phyloP scores from a whole-genome alignment of 53 echinoderm and acorn worm genomes.

The Arbacia lixula region DNA sequence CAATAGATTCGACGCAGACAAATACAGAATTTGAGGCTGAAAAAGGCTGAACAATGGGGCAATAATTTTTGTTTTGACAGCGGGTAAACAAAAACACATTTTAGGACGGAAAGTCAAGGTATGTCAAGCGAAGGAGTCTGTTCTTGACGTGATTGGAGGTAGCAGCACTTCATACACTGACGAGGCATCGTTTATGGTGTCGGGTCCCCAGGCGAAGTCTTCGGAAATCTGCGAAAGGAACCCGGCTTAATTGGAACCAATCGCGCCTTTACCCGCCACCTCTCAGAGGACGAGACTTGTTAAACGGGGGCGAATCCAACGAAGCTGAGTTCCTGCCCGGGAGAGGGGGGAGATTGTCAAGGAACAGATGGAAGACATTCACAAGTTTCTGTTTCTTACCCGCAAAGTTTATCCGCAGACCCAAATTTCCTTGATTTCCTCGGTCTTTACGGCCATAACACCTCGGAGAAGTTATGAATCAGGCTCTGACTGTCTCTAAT shows the following conservation, averaged over 20 bases:
- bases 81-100: too few relatives aligned
- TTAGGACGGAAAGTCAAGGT: too few relatives aligned
- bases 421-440: slow-evolving; percentile 29
- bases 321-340: background rate
- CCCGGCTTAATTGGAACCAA: slow-evolving; percentile 31
- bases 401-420: slow-evolving; percentile 39
- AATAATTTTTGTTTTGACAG: too few relatives aligned
- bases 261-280: slow-evolving; percentile 17
- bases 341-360: background rate
- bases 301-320: slow-evolving; percentile 8
- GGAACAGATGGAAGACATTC: slow-evolving; percentile 23
- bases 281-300: slow-evolving; percentile 18
- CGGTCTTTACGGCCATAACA: background rate
- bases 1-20: too few relatives aligned
- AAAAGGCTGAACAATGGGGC: too few relatives aligned
- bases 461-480: background rate
- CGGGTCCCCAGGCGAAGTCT: too few relatives aligned
- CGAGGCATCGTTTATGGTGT: too few relatives aligned
- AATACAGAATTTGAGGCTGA: too few relatives aligned
- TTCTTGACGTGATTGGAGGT: too few relatives aligned
- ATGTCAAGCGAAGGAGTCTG: too few relatives aligned
- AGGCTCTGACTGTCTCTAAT: background rate
- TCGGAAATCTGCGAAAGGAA: slow-evolving; percentile 34
- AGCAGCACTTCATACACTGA: too few relatives aligned
- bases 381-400: slow-evolving; percentile 42